phyloP scores from a whole-genome alignment of 1,140 invertebrate species.

The Trichoplusia ni region DNA sequence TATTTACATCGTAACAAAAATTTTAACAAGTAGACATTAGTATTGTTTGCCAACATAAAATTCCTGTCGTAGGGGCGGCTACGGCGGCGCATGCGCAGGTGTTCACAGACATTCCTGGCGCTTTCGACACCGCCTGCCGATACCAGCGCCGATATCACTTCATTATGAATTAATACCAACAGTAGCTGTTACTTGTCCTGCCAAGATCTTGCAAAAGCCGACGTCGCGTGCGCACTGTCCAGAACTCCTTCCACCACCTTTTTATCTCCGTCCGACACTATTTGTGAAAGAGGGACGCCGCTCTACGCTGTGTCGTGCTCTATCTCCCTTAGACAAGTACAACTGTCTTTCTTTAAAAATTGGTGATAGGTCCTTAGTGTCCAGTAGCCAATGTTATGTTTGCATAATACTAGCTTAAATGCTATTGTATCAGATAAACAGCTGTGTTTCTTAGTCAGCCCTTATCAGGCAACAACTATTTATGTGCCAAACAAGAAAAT shows the following conservation, averaged over 20 bases:
- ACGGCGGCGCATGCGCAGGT: neutral
- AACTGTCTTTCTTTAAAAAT: too few relatives aligned
- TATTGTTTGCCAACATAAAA: neutral
- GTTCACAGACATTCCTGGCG: slow-evolving; percentile 3
- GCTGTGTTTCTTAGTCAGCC: neutral
- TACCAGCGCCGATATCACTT: slow-evolving; percentile 5
- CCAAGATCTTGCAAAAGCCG: neutral
- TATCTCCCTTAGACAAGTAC: too few relatives aligned
- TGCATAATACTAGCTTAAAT: too few relatives aligned
- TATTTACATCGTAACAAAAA: too few relatives aligned
- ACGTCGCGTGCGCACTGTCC: neutral
- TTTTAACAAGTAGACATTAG: too few relatives aligned
- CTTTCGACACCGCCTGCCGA: slow-evolving; percentile 3
- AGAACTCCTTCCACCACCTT: neutral
- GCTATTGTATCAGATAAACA: neutral
- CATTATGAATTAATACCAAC: slow-evolving; percentile 2
- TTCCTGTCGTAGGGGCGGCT: neutral
- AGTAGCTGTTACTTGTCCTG: neutral
- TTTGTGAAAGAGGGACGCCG: too few relatives aligned
- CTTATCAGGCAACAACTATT: neutral
- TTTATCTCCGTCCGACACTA: neutral
- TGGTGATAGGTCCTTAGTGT: too few relatives aligned
- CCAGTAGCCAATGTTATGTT: too few relatives aligned
- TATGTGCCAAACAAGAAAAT: too few relatives aligned
- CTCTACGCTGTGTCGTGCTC: neutral